phyloP scores from a whole-genome alignment of 2,797 vertebrate species.

The Anguilla marmorata region DNA sequence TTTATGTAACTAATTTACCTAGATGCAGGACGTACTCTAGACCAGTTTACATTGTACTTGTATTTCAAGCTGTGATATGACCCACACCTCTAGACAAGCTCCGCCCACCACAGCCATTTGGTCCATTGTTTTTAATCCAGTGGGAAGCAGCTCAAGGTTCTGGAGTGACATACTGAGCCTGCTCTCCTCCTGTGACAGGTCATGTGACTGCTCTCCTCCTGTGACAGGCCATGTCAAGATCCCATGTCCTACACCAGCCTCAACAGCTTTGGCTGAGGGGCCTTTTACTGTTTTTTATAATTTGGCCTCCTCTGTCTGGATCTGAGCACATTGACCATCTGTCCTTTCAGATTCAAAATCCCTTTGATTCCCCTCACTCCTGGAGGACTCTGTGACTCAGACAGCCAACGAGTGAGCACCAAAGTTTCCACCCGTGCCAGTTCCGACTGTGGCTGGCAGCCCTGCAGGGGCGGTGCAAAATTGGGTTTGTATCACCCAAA shows the following conservation, averaged over 20 bases:
- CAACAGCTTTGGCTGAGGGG: not conserved
- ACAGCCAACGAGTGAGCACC: not conserved
- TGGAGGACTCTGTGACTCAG: not conserved
- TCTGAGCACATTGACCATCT: not conserved
- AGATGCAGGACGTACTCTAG: not conserved
- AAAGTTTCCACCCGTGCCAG: no score
- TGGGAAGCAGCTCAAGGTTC: not conserved
- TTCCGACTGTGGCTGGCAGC: no score
- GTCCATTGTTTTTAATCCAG: not conserved
- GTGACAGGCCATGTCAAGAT: not conserved
- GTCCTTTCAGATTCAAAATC: not conserved
- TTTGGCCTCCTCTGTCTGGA: not conserved
- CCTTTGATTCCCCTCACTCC: not conserved
- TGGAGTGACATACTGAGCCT: slow-evolving; percentile 14
- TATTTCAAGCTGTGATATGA: not conserved
- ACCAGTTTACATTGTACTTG: not conserved
- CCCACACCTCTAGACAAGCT: not conserved
- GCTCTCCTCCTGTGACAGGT: not conserved
- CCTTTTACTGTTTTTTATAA: not conserved
- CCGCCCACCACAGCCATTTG: not conserved
- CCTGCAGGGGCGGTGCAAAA: no score
- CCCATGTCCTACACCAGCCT: not conserved
- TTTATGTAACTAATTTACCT: no score
- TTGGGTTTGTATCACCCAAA: no score
- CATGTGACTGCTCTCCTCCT: not conserved